Percentiles rank a stretch among this genome's conserved stretches.
These are phyloP conservation scores for rabbit (Oryctolagus cuniculus) DNA, from an alignment of 2,113 vertebrate species.

Conservation along the genomic window mOryCun1.1 NC_091432.1:21439001-21439500, in stretches of 20 bases:
- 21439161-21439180: background rate
- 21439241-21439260: background rate
- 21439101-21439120: too few relatives aligned
- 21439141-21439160: too few relatives aligned
- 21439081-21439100: too few relatives aligned
- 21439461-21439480: background rate
- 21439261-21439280: background rate
- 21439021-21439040: too few relatives aligned
- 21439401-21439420: background rate
- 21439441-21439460: background rate
- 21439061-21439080: too few relatives aligned
- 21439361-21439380: background rate
- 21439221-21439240: background rate
- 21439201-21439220: background rate
- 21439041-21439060: too few relatives aligned
- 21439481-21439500: background rate
- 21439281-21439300: background rate
- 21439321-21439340: background rate
- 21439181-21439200: background rate
- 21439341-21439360: background rate
- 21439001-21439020: too few relatives aligned
- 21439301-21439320: conserved; percentile 19
- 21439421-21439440: background rate
- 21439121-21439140: too few relatives aligned
- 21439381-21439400: background rate